Conservation (phyloP, 2,888 invertebrate species). For the Drosophila aldrichi region DNA sequence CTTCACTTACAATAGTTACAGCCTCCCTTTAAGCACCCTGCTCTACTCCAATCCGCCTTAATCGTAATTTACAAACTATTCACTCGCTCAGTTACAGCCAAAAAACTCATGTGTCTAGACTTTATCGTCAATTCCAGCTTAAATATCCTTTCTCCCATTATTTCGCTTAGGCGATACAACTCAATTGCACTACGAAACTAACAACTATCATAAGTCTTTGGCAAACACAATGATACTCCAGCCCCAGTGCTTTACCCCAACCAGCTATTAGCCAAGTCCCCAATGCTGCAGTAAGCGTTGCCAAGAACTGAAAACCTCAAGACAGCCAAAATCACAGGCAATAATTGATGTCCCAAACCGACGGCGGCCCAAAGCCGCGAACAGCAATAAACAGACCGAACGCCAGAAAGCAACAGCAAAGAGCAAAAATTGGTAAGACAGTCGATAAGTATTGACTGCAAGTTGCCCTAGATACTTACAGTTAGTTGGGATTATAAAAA, state of each 20-base stretch:
- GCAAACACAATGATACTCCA: conserved; percentile 24
- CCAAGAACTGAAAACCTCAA: conserved; percentile 54
- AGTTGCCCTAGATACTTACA: conserved; percentile 15
- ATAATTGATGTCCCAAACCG: conserved; percentile 68
- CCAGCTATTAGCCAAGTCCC: conserved; percentile 48
- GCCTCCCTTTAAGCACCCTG: too few relatives aligned
- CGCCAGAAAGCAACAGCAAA: conserved; percentile 32
- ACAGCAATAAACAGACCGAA: conserved; percentile 67
- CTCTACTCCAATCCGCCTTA: not conserved
- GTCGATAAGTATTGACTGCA: not conserved
- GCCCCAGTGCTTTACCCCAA: conserved; percentile 15
- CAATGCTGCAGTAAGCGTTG: conserved; percentile 30
- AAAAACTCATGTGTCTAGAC: conserved; percentile 14
- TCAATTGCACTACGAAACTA: conserved; percentile 22
- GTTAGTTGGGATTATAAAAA: not conserved
- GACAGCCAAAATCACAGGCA: conserved; percentile 70
- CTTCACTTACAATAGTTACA: not conserved
- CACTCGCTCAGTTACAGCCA: not conserved
- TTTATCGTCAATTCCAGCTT: not conserved
- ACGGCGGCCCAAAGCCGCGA: conserved; percentile 63
- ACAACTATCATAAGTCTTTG: conserved; percentile 44
- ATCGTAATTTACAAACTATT: not conserved
- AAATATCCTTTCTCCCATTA: not conserved
- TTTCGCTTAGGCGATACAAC: conserved; percentile 2
- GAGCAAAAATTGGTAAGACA: not conserved